Conservation (phyloP, 2,797 vertebrate genomes). For the Brachyalestes nurse region DNA sequence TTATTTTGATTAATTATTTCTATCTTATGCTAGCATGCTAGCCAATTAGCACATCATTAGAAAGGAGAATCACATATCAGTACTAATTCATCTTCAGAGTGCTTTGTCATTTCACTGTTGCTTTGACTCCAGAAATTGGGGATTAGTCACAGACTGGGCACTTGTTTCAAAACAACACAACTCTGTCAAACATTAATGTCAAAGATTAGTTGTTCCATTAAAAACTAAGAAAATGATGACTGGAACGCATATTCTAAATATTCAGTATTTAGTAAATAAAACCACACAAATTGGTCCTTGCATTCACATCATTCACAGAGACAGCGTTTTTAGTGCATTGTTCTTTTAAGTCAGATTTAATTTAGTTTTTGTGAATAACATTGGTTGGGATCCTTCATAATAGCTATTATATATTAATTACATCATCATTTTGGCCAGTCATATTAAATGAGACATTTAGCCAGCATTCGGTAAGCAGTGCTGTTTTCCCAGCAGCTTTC, state of each 20-base stretch:
- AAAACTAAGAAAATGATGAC: background rate
- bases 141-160: background rate
- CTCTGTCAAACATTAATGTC: no score
- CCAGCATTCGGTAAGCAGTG: background rate
- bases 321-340: no score
- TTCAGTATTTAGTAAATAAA: no score
- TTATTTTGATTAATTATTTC: slow-evolving; percentile 3
- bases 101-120: slow-evolving; percentile 3
- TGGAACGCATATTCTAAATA: background rate
- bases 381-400: background rate
- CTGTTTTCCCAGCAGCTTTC: background rate
- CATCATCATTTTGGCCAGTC: background rate
- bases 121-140: background rate
- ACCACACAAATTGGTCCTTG: no score
- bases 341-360: no score
- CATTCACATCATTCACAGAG: no score
- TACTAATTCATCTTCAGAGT: background rate
- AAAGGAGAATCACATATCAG: slow-evolving; percentile 5
- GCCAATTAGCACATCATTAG: background rate
- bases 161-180: background rate
- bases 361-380: no score
- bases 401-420: background rate
- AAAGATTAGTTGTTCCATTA: no score
- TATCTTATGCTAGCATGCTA: background rate
- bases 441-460: background rate